Conservation (phyloP, 2,888 invertebrate genomes). For the Choristoneura rosaceana region DNA sequence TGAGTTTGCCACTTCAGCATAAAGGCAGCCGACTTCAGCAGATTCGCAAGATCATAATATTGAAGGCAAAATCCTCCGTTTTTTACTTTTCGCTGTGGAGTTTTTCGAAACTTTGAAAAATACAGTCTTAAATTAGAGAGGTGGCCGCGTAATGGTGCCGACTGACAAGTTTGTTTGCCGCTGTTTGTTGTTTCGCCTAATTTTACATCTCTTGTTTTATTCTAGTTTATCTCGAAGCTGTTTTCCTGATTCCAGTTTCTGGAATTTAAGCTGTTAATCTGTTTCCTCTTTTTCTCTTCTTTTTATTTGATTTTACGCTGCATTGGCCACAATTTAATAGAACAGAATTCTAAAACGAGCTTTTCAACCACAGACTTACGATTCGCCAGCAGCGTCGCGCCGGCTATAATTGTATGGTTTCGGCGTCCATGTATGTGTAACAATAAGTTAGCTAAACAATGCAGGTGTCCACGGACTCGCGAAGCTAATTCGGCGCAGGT, state of each 20-base stretch:
- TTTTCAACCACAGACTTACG: neutral
- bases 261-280: neutral
- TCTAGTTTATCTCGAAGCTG: constrained; percentile 67
- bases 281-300: neutral
- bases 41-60: constrained; percentile 81
- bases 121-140: constrained; percentile 75
- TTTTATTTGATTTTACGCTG: neutral
- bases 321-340: neutral
- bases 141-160: constrained; percentile 70
- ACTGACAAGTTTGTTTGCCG: constrained; percentile 55
- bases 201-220: constrained; percentile 69
- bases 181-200: constrained; percentile 73
- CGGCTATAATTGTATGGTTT: neutral
- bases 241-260: constrained; percentile 44
- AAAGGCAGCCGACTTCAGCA: constrained; percentile 80
- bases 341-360: neutral
- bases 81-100: constrained; percentile 67
- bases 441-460: constrained; percentile 30
- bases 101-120: constrained; percentile 79
- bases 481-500: constrained; percentile 53
- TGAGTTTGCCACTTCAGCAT: constrained; percentile 81
- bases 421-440: neutral
- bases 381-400: too few species aligned
- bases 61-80: constrained; percentile 66
- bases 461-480: constrained; percentile 39